These are phyloP conservation scores for Stratiomys singularior DNA, from an alignment of 2,888 invertebrate species.

Conservation along the genomic window DNA sequence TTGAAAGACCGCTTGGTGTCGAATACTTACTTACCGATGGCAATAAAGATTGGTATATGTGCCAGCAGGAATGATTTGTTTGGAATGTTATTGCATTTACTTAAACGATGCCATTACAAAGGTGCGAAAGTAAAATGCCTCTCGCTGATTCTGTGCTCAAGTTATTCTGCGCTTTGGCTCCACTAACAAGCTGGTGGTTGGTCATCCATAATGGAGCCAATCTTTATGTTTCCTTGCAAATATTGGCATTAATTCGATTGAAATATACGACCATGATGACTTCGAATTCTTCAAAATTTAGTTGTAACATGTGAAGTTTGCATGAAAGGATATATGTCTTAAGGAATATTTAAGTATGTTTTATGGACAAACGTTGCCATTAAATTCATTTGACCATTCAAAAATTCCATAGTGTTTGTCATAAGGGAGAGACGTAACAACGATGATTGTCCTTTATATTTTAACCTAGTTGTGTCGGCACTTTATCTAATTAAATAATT, in stretches of 20 bases:
- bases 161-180: neutral
- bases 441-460: no score
- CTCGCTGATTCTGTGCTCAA: neutral
- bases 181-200: conserved; percentile 2
- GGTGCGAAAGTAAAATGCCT: neutral
- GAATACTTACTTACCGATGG: conserved; percentile 11
- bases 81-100: conserved; percentile 31
- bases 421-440: no score
- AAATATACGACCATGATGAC: neutral
- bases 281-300: neutral
- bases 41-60: conserved; percentile 33
- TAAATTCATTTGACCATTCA: no score
- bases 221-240: neutral
- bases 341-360: no score
- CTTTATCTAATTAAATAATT: no score
- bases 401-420: no score
- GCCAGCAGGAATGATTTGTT: conserved; percentile 39
- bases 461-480: no score
- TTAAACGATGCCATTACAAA: conserved; percentile 29
- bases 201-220: neutral
- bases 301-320: neutral
- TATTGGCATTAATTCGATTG: conserved; percentile 7
- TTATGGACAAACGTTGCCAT: no score
- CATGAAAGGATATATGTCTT: neutral
- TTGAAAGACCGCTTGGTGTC: neutral